Evolutionary conservation across 2,797 vertebrate species (phyloP), one percentile per base, ranked within the genome.

Genomic region (Hafferia zeledoni): DNA sequence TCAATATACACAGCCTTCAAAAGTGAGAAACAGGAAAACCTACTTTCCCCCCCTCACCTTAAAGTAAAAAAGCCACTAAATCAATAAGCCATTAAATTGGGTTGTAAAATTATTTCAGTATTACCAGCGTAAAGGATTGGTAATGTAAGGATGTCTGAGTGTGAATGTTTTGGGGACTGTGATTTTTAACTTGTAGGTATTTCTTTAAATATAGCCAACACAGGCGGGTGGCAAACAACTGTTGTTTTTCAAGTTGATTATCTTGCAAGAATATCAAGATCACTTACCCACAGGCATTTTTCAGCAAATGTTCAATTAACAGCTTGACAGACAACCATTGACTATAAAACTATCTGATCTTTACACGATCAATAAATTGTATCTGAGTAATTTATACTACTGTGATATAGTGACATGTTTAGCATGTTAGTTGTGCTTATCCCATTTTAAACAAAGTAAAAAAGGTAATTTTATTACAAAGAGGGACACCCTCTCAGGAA

Each of bases 191-290:
- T 53, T 57, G 33, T 10, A 71, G 17, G 17, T 87, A 57, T 75
- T 92, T 57, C 43, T 78, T 85, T 83, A 89, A 78, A 89, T 75
- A 89, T 5, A 85, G 31, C 20, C 18, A 91, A 59, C 39, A 56
- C 30, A 31, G 33, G 27, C 61, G 8, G 39, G 61, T 77, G 78
- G 56, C 70, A 83, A 61, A 81, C 43, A 83, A 93, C n/a, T 37
- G 64, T 25, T 93, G 72, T 79, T 82, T 85, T 89, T 43, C 90
- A 93, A 88, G 35, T 39, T 43, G 31, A 85, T 91, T 94, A 89
- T 75, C n/a, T 57, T 77, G 71, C 63, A 91, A 55, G 16, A 84
- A 91, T 79, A 95, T 80, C 75, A 37, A 86, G 60, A 93, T 69
- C 46, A n/a, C 17, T 87, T 81, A 49, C 83, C 31, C 43, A 17